Evolutionary conservation across 2,797 vertebrate species (phyloP), one percentile per base, ranked within the genome.

Genomic region (Chelonia mydas): DNA sequence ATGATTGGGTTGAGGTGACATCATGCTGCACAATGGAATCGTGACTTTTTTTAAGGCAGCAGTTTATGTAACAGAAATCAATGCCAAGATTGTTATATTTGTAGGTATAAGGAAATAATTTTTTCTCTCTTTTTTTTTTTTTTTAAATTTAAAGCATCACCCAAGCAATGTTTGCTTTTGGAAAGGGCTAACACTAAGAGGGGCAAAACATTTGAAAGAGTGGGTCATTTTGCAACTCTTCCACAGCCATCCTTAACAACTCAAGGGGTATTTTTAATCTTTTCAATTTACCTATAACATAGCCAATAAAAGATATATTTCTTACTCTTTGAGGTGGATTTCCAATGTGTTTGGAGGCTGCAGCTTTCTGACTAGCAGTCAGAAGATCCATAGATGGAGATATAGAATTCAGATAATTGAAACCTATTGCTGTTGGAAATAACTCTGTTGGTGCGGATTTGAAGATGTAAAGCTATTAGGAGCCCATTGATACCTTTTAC

Each of bases 1-100:
- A 95, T 97, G 98, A 98, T 98, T 98, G 98, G 98, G 94, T 97
- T 96, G 97, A 97, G 95, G 97, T 98, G 98, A 98, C 97, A 97
- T 98, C 97, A 98, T 96, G 85, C 95, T 86, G 92, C 83, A 91
- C 4, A 1, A 90, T 82, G 2, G 47, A 93, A 88, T 45, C 15
- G 16, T 92, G 90, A 96, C 91, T 96, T 49, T 96, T 98, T 86
- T 96, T 93, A 98, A 97, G 95, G 92, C 49, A 95, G 95, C 95
- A 33, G 81, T 90, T 61, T 91, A 77, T 79, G 84, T 25, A 3
- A 86, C 92, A 88, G 6, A 4, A 94, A 80, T 92, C 76, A 80
- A 89, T 41, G 47, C 50, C 77, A 84, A 80, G 49, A 31, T 93
- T 92, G 61, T 86, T 45, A 90, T 68, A 33, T 80, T 84, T 4